These are phyloP conservation scores for Poeciliopsis presidionis DNA, from an alignment of 2,797 vertebrate genomes.

Conservation along the genomic window DNA sequence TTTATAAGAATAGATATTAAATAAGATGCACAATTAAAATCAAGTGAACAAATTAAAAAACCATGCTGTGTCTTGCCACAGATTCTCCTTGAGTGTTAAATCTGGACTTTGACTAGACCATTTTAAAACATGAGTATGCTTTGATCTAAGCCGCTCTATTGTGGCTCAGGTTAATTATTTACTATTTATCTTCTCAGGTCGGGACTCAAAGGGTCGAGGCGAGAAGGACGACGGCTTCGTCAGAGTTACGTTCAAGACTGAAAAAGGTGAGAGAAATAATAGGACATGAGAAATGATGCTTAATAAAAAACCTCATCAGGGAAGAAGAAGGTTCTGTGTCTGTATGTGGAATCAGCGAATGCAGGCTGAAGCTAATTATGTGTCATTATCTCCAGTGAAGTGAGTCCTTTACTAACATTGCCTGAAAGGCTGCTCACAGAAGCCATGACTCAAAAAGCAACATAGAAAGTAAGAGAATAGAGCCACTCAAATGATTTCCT, in stretches of 20 bases:
- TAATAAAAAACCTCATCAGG: neutral
- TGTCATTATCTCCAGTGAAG: neutral
- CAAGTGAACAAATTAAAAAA: neutral
- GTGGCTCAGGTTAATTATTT: neutral
- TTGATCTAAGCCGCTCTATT: neutral
- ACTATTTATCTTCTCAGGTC: slow-evolving; percentile 69
- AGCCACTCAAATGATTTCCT: neutral
- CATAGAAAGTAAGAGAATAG: neutral
- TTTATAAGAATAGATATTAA: no score
- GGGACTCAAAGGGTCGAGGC: slow-evolving; percentile 84
- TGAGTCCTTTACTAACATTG: neutral
- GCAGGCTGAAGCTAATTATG: neutral
- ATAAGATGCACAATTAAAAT: no score
- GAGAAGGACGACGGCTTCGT: slow-evolving; percentile 92
- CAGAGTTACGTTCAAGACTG: slow-evolving; percentile 91
- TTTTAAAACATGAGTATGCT: neutral
- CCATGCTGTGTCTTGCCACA: neutral
- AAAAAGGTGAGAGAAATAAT: slow-evolving; percentile 84
- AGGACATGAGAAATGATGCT: neutral
- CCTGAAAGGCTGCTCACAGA: neutral
- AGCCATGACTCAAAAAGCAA: neutral
- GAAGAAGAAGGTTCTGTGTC: neutral
- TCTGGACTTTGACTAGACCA: neutral
- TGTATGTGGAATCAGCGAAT: neutral
- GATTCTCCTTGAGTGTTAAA: neutral